Evolutionary conservation across 2,888 invertebrate species (phyloP).

Genomic region (Drosophila anomalata): DNA sequence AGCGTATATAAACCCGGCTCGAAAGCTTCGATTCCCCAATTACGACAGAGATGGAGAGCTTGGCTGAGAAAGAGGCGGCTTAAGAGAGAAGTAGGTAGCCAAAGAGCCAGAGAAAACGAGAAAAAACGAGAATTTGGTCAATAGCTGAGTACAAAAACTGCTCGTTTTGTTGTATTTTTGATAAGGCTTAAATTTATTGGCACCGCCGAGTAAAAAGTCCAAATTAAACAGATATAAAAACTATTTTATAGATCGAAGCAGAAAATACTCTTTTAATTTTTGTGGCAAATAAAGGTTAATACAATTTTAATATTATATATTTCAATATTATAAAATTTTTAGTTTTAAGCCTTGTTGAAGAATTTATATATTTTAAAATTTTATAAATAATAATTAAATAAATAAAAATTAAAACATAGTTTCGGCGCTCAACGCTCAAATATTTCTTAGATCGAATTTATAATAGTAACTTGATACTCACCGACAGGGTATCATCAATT

Average conservation of each 20-base stretch:
- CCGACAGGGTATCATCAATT: slow-evolving; percentile 38
- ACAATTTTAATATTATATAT: background rate
- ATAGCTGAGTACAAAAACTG: slow-evolving; percentile 49
- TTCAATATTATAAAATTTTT: too few relatives aligned
- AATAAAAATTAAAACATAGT: too few relatives aligned
- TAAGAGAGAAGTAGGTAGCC: slow-evolving; percentile 14
- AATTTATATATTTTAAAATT: too few relatives aligned
- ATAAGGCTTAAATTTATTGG: slow-evolving; percentile 52
- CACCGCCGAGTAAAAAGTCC: slow-evolving; percentile 3
- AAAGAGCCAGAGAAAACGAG: slow-evolving; percentile 9
- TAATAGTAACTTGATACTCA: background rate
- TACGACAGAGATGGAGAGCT: slow-evolving; percentile 9
- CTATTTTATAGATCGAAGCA: background rate
- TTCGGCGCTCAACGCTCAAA: background rate
- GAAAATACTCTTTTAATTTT: background rate
- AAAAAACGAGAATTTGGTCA: slow-evolving; percentile 66
- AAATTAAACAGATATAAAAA: slow-evolving; percentile 1
- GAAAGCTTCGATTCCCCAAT: slow-evolving; percentile 37
- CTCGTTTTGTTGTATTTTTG: slow-evolving; percentile 28
- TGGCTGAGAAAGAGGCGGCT: slow-evolving; percentile 13
- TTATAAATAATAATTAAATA: too few relatives aligned
- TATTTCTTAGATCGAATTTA: background rate
- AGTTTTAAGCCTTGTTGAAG: too few relatives aligned
- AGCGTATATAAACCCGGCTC: slow-evolving; percentile 69
- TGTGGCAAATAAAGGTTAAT: background rate